phyloP scores from a whole-genome alignment of 2,113 vertebrate species.

The Cyprichromis sp. region DNA sequence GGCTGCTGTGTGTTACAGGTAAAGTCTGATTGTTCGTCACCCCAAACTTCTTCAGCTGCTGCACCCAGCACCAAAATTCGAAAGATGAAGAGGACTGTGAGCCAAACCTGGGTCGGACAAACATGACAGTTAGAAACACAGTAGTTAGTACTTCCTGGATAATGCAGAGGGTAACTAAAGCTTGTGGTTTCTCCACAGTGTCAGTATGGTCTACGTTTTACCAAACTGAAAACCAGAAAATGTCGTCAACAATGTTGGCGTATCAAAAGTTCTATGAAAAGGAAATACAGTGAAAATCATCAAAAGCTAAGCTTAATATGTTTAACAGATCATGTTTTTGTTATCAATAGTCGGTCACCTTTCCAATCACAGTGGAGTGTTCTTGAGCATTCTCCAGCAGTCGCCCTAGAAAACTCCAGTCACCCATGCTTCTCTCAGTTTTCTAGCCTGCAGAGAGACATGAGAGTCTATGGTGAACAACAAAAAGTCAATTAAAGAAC shows the following conservation, averaged over 20 bases:
- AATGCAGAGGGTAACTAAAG: neutral
- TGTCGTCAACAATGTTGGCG: neutral
- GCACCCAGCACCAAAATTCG: slow-evolving; percentile 89
- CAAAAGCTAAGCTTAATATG: neutral
- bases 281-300: neutral
- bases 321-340: neutral
- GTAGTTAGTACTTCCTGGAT: neutral
- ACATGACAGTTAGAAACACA: neutral
- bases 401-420: slow-evolving; percentile 95
- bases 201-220: neutral
- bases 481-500: neutral
- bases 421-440: slow-evolving; percentile 85
- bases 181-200: neutral
- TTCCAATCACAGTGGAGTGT: slow-evolving; percentile 95
- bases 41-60: slow-evolving; percentile 90
- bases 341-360: slow-evolving; percentile 65
- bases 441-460: slow-evolving; percentile 72
- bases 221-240: neutral
- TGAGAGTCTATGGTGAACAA: neutral
- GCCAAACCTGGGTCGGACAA: slow-evolving; percentile 76
- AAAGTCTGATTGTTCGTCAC: slow-evolving; percentile 91
- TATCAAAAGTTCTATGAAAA: neutral
- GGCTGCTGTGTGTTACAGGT: slow-evolving; percentile 93
- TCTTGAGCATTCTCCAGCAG: slow-evolving; percentile 92
- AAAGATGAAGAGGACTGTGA: slow-evolving; percentile 95